Base-by-base conservation (phyloP, 2,888 invertebrate genomes). In the Trissoscelio sp. region DNA sequence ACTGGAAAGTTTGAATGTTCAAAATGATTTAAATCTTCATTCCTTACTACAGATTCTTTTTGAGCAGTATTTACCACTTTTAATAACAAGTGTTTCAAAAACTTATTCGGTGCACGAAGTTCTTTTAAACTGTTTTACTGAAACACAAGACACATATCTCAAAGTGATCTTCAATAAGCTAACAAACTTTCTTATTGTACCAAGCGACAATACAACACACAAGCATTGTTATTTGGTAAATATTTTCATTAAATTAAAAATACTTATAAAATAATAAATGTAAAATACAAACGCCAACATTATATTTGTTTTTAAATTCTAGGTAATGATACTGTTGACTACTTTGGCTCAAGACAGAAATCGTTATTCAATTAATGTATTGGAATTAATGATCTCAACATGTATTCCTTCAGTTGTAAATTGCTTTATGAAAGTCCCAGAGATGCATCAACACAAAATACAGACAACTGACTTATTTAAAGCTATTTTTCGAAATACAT, bases 341-440 rank as follows among this genome's bases (percentile, higher is more conserved):
- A 86, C 84, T 77, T 79, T 91, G 55, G 74, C 88, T 7, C 86
- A 83, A 74, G 83, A 82, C 57, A 87, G 85, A 28, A 88, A 79
- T 81, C 81, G 64, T 4, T 88, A 87, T 69, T 62, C 84, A 0
- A 83, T 67, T 53, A 73, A 87, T 46, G 53, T 88, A 7, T 55
- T 85, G 39, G 87, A 90, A 75, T 83, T 84, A 12, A 88, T 91
- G 31, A 83, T 89, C 20, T 75, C 81, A 3, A 84, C 86, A 73
- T 91, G 89, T 64, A 73, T 84, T 24, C 70, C 86, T 6, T 78
- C 83, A 34, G 81, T 90, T 5, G 75, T 91, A 16, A 86, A 85
- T 11, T 90, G 89, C 72, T 91, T 88, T 55, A 83, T 90, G 58
- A 90, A 87, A 82, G 86, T 91, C 79, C 89, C 88, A 31, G 88